Conservation (phyloP, 1,140 invertebrate species). For the Zaprionus tsacasi region DNA sequence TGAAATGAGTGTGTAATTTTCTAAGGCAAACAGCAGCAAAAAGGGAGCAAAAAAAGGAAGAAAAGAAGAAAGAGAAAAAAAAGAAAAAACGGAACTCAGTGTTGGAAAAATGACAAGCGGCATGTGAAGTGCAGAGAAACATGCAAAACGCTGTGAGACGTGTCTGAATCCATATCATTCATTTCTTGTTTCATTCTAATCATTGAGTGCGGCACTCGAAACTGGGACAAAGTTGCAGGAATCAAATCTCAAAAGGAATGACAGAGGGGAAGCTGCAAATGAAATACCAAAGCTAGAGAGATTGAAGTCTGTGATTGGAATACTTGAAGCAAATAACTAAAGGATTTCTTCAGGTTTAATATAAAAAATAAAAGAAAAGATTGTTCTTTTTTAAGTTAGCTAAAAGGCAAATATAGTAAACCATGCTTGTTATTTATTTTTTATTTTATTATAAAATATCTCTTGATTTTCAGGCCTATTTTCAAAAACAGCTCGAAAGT, state of each 20-base stretch:
- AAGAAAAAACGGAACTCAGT: slow-evolving; percentile 44
- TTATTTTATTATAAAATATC: neutral
- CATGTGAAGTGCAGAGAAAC: slow-evolving; percentile 58
- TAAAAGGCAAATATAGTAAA: neutral
- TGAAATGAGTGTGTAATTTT: slow-evolving; percentile 79
- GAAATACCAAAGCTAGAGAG: slow-evolving; percentile 16
- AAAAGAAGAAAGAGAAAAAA: slow-evolving; percentile 20
- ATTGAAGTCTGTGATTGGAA: neutral
- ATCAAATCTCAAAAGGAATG: neutral
- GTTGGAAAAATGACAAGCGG: slow-evolving; percentile 31
- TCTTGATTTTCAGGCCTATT: neutral
- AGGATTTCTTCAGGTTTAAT: neutral
- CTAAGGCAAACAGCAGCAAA: slow-evolving; percentile 67
- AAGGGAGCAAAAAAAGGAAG: slow-evolving; percentile 14
- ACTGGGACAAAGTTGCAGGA: slow-evolving; percentile 45
- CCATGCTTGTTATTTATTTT: neutral
- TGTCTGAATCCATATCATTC: slow-evolving; percentile 50
- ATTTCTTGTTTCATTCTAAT: slow-evolving; percentile 48
- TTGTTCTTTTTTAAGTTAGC: neutral
- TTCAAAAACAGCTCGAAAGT: slow-evolving; percentile 9
- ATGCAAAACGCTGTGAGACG: slow-evolving; percentile 42
- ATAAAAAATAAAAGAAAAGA: neutral
- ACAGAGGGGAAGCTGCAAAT: neutral
- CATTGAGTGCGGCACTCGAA: slow-evolving; percentile 40
- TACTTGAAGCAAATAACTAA: neutral